phyloP scores from a whole-genome alignment of 1,140 invertebrate genomes.

The Oedothorax gibbosus region DNA sequence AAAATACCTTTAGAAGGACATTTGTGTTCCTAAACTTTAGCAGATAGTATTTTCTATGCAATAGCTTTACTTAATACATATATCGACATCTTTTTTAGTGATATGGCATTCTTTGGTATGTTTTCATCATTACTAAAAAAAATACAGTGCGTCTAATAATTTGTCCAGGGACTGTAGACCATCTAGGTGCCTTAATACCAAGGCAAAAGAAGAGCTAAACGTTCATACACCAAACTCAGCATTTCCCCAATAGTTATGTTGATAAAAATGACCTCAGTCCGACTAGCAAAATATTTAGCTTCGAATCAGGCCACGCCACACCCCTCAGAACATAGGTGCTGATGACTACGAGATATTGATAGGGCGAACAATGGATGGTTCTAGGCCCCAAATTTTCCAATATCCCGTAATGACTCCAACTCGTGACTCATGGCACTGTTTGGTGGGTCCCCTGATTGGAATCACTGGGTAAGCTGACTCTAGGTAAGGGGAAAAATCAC shows the following conservation, averaged over 20 bases:
- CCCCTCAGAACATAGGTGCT: slow-evolving; percentile 12
- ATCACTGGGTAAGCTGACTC: slow-evolving; percentile 18
- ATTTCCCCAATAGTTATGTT: neutral
- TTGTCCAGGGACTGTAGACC: too few species aligned
- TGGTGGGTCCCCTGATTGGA: slow-evolving; percentile 48
- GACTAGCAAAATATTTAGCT: slow-evolving; percentile 51
- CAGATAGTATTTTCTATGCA: too few species aligned
- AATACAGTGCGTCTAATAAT: too few species aligned
- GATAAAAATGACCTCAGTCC: neutral
- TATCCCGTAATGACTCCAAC: slow-evolving; percentile 55
- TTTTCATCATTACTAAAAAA: too few species aligned
- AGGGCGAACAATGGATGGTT: slow-evolving; percentile 48
- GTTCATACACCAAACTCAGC: neutral
- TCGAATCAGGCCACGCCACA: neutral
- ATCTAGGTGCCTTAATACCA: too few species aligned
- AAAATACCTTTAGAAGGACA: too few species aligned
- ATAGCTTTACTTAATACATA: too few species aligned
- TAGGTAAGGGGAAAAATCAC: slow-evolving; percentile 34
- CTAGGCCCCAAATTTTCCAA: slow-evolving; percentile 52
- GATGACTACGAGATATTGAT: slow-evolving; percentile 57
- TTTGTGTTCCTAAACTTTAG: too few species aligned
- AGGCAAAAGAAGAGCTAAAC: too few species aligned
- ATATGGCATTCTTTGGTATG: too few species aligned
- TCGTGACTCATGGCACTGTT: slow-evolving; percentile 43
- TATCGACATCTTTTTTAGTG: too few species aligned